Conservation (phyloP, 1,140 invertebrate genomes). For the Drosophila arawakana region DNA sequence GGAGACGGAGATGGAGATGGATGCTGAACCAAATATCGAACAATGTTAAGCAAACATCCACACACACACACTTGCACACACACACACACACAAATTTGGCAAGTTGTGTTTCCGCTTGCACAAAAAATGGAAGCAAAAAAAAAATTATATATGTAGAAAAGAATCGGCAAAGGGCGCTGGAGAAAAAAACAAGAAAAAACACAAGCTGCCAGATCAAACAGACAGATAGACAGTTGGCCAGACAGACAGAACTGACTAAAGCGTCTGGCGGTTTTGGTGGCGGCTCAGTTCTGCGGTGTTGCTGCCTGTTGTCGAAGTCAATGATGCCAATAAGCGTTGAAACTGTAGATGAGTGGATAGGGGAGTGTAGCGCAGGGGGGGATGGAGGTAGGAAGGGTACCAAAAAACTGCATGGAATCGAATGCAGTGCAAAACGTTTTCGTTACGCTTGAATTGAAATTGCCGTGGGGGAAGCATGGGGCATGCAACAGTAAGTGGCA, state of each 20-base stretch:
- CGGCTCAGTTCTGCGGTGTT: constrained; percentile 72
- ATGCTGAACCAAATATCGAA: constrained; percentile 76
- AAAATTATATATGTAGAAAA: constrained; percentile 24
- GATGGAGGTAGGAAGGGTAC: constrained; percentile 12
- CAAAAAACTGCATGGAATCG: constrained; percentile 50
- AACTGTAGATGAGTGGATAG: constrained; percentile 11
- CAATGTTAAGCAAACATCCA: constrained; percentile 78
- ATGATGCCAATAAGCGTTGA: constrained; percentile 70
- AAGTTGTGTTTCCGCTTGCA: constrained; percentile 66
- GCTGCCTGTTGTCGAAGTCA: constrained; percentile 69
- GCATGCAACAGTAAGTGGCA: constrained; percentile 28
- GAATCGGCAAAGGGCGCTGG: constrained; percentile 16
- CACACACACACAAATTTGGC: constrained; percentile 53
- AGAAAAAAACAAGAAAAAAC: constrained; percentile 35
- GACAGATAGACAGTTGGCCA: constrained; percentile 19
- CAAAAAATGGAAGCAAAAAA: constrained; percentile 48
- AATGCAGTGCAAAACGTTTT: constrained; percentile 74
- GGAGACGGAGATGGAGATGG: constrained; percentile 4
- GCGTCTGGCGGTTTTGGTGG: constrained; percentile 32
- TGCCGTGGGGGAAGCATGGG: constrained; percentile 22
- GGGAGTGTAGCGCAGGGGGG: not conserved
- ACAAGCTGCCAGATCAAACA: constrained; percentile 54
- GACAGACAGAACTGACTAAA: constrained; percentile 21
- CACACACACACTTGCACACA: constrained; percentile 42
- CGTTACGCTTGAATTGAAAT: constrained; percentile 73